A percentile compares a stretch with the other conserved stretches of the same genome.
These are phyloP conservation scores for Tangachromis dhanisi DNA, from an alignment of 2,113 vertebrate species.

Conservation along the genomic window DNA sequence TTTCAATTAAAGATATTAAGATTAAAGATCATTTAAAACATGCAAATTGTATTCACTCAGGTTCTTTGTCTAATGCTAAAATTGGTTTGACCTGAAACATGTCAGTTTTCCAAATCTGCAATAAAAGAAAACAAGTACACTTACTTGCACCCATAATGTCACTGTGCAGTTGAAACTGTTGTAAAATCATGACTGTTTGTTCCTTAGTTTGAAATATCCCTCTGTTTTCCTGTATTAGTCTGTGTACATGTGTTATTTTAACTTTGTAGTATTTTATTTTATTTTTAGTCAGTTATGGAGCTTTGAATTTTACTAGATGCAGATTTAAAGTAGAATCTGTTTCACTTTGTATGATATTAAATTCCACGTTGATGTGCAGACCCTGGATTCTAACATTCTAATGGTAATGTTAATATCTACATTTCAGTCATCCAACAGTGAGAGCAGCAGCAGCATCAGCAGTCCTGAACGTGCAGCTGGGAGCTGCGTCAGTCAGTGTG, in stretches of 20 bases:
- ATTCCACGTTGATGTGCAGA: not conserved
- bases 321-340: not conserved
- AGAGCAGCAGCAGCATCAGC: slow-evolving; percentile 69
- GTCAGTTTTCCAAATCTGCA: not conserved
- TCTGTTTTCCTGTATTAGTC: not conserved
- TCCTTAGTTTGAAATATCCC: not conserved
- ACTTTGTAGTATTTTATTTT: not conserved
- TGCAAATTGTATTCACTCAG: not conserved
- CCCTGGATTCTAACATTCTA: not conserved
- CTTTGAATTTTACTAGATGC: not conserved
- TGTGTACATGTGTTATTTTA: not conserved
- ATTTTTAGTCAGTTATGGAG: not conserved
- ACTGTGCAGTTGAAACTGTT: not conserved
- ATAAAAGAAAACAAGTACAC: not conserved
- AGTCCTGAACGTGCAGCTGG: slow-evolving; percentile 62
- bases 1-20: not conserved
- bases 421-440: slow-evolving; percentile 71
- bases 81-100: not conserved
- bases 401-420: not conserved
- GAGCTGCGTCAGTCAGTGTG: slow-evolving; percentile 56
- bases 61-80: not conserved
- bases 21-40: not conserved
- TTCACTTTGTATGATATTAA: not conserved
- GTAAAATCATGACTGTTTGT: not conserved
- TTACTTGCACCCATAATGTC: not conserved